These are phyloP conservation scores for Andrena fulva DNA, from an alignment of 2,888 invertebrate genomes.

Conservation along the genomic window DNA sequence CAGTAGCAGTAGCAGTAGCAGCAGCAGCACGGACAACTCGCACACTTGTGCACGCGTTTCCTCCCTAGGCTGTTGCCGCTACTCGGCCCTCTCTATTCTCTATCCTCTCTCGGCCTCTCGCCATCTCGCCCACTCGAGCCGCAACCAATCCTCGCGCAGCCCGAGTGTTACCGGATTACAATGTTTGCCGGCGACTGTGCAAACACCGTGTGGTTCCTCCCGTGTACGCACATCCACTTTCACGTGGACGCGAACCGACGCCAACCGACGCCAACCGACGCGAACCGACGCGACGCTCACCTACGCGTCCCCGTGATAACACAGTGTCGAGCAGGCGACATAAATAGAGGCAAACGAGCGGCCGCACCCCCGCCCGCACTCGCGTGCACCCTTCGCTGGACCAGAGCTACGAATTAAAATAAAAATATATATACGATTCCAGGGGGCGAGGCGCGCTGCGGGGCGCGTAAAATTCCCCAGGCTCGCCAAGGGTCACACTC, in stretches of 20 bases:
- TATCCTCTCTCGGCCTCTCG: conserved; percentile 10
- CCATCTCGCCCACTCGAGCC: conserved; percentile 36
- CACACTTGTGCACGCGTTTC: conserved; percentile 34
- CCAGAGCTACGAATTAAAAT: not conserved
- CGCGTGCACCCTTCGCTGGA: not conserved
- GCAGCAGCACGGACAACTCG: conserved; percentile 15
- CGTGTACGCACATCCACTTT: conserved; percentile 53
- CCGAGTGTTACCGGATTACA: conserved; percentile 79
- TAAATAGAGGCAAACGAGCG: conserved; percentile 58
- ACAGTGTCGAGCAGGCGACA: conserved; percentile 42
- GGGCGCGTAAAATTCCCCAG: not conserved
- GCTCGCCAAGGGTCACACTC: not conserved
- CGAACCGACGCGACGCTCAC: conserved; percentile 3
- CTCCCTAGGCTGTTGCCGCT: conserved; percentile 20
- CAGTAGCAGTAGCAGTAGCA: not conserved
- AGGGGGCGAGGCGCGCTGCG: not conserved
- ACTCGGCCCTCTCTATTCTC: conserved; percentile 3
- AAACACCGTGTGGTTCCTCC: conserved; percentile 73
- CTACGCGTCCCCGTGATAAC: conserved; percentile 44
- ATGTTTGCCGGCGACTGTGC: conserved; percentile 78
- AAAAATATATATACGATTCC: not conserved
- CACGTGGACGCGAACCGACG: conserved; percentile 31
- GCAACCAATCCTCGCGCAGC: conserved; percentile 73
- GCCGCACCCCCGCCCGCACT: not conserved
- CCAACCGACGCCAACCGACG: not conserved